phyloP scores from a whole-genome alignment of 2,797 vertebrate genomes.

The Acridotheres tristis region DNA sequence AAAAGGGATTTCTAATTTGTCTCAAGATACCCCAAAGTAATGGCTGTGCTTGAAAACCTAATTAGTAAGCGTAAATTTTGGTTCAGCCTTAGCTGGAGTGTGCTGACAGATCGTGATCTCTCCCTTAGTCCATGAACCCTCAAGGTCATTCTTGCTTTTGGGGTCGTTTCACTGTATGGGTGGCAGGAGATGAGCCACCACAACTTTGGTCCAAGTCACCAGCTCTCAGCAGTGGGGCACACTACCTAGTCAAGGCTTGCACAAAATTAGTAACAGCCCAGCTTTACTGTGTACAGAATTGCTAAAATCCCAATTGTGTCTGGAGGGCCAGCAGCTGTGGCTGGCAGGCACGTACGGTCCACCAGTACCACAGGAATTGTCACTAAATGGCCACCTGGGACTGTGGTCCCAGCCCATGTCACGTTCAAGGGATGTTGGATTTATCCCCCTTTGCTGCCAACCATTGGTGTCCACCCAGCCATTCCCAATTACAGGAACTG shows the following conservation, averaged over 20 bases:
- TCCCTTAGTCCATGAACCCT: not conserved
- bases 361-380: constrained; percentile 41
- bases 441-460: constrained; percentile 59
- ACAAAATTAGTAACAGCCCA: not conserved
- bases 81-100: not conserved
- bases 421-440: constrained; percentile 58
- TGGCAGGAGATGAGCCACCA: not conserved
- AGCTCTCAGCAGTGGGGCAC: not conserved
- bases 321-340: not conserved
- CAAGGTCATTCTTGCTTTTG: not conserved
- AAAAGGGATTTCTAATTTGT: not conserved
- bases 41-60: not conserved
- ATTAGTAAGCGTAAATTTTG: not conserved
- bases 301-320: not conserved
- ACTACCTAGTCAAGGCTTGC: not conserved
- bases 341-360: constrained; percentile 32
- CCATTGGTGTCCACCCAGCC: constrained; percentile 54
- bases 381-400: constrained; percentile 42
- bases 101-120: not conserved
- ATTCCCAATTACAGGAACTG: constrained; percentile 70
- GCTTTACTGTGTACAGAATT: not conserved
- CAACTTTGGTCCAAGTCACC: not conserved
- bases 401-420: constrained; percentile 32
- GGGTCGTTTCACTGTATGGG: fast-evolving
- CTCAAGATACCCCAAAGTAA: not conserved